Conservation (phyloP, 2,888 invertebrate genomes). For the Adela reaumurella region DNA sequence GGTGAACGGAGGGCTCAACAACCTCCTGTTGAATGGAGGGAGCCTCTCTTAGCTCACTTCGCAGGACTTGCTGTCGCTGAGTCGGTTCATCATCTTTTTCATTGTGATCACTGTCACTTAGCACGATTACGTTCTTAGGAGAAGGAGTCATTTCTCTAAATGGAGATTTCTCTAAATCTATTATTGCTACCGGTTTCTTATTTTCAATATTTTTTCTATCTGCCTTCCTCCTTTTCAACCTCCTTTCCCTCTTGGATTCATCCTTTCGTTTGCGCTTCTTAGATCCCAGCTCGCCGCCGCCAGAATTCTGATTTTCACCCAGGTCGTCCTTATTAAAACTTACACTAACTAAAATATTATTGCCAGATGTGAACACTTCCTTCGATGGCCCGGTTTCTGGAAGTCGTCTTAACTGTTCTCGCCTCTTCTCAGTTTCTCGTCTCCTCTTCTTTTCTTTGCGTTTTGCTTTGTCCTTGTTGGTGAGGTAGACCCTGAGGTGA, state of each 20-base stretch:
- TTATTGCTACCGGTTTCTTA: slow-evolving; percentile 78
- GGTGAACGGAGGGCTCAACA: slow-evolving; percentile 15
- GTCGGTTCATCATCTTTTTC: slow-evolving; percentile 13
- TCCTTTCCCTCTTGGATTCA: slow-evolving; percentile 19
- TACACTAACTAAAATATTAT: slow-evolving; percentile 89
- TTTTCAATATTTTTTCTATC: slow-evolving; percentile 31
- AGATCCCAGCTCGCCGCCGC: slow-evolving; percentile 17
- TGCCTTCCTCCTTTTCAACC: slow-evolving; percentile 11
- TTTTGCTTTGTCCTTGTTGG: slow-evolving; percentile 50
- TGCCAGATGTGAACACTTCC: slow-evolving; percentile 89
- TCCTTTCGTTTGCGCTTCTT: slow-evolving; percentile 32
- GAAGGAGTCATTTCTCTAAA: slow-evolving; percentile 80
- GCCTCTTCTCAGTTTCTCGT: slow-evolving; percentile 33
- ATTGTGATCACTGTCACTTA: slow-evolving; percentile 70
- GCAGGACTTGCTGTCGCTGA: slow-evolving; percentile 22
- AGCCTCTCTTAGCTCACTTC: slow-evolving; percentile 27
- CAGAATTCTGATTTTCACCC: not conserved
- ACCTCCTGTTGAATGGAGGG: slow-evolving; percentile 19
- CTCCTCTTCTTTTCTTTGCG: slow-evolving; percentile 33
- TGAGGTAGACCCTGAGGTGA: slow-evolving; percentile 57
- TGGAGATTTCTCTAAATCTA: slow-evolving; percentile 81
- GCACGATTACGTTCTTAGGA: slow-evolving; percentile 75
- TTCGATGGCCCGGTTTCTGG: slow-evolving; percentile 65
- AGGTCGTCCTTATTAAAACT: slow-evolving; percentile 73
- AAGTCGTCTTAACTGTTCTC: slow-evolving; percentile 25